Percentiles rank a stretch among this genome's conserved stretches.
Evolutionary conservation across 92 coral and sea anemone species (phyloP).

Genomic region (Paramuricea clavata): DNA sequence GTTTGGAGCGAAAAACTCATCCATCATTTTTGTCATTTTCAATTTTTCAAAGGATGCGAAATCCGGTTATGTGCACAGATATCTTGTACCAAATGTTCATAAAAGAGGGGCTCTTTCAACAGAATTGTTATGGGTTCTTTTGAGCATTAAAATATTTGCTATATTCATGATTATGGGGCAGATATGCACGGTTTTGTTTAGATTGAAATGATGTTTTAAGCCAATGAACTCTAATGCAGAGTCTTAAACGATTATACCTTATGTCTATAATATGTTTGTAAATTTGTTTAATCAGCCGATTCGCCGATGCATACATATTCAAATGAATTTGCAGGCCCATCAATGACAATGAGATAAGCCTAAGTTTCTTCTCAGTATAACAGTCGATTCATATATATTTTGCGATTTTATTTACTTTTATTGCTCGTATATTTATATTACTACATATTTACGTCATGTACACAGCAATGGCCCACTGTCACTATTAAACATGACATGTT

Average conservation of each 20-base stretch:
- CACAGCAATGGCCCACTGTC: neutral
- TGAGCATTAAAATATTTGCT: neutral
- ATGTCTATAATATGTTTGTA: neutral
- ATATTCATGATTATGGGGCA: neutral
- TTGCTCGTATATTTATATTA: too few relatives aligned
- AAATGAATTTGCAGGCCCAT: too few relatives aligned
- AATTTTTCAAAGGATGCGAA: constrained; percentile 54
- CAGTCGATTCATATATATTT: too few relatives aligned
- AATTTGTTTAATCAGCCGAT: neutral
- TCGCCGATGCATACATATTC: too few relatives aligned
- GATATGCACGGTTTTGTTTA: neutral
- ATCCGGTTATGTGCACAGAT: constrained; percentile 38
- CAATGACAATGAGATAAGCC: too few relatives aligned
- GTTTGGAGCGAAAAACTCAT: constrained; percentile 39
- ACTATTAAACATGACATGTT: neutral
- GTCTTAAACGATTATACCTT: neutral
- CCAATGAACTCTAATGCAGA: neutral
- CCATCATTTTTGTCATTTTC: constrained; percentile 56
- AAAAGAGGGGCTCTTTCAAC: constrained; percentile 19
- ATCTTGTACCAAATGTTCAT: constrained; percentile 29
- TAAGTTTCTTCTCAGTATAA: too few relatives aligned
- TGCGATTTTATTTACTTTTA: too few relatives aligned
- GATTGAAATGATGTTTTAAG: neutral
- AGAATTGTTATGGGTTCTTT: neutral
- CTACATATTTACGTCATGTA: too few relatives aligned